Percentiles rank a stretch among this genome's conserved stretches.
phyloP scores from a whole-genome alignment of 2,797 vertebrate species.

The Chelmon rostratus region DNA sequence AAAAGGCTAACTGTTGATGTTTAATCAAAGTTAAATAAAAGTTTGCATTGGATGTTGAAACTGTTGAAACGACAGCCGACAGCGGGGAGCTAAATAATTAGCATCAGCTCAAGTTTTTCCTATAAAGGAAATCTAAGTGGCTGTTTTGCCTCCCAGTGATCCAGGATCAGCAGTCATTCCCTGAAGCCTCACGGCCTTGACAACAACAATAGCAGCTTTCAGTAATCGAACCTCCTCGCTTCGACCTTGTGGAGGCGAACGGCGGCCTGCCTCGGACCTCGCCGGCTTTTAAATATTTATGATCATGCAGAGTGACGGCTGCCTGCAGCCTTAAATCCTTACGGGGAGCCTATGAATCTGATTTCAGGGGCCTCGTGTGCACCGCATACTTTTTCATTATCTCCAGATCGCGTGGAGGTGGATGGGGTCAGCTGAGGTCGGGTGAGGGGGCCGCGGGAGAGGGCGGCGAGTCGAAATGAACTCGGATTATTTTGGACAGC shows the following conservation, averaged over 20 bases:
- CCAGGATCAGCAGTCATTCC: conserved; percentile 12
- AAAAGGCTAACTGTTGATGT: no score
- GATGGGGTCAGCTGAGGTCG: conserved; percentile 24
- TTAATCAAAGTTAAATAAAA: no score
- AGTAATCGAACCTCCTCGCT: neutral
- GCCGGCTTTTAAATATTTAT: conserved; percentile 45
- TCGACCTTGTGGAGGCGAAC: conserved; percentile 34
- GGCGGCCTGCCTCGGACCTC: neutral
- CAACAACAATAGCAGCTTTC: neutral
- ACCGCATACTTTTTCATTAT: conserved; percentile 52
- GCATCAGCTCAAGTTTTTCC: no score
- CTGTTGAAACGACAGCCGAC: no score
- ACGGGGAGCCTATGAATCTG: conserved; percentile 16
- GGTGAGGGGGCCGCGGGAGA: neutral
- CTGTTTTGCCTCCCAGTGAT: neutral
- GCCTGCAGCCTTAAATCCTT: conserved; percentile 22
- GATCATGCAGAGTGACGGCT: conserved; percentile 10
- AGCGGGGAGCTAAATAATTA: no score
- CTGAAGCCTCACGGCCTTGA: neutral
- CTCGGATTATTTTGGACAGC: conserved; percentile 34
- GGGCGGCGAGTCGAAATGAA: conserved; percentile 13
- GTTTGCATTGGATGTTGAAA: no score
- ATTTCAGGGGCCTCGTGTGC: conserved; percentile 6
- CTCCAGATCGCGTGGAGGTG: neutral
- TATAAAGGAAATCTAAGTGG: neutral